A percentile compares a stretch with the other conserved stretches of the same genome.
phyloP scores from a whole-genome alignment of 35 echinoderm and acorn worm genomes.

The Stichopus chloronotus region DNA sequence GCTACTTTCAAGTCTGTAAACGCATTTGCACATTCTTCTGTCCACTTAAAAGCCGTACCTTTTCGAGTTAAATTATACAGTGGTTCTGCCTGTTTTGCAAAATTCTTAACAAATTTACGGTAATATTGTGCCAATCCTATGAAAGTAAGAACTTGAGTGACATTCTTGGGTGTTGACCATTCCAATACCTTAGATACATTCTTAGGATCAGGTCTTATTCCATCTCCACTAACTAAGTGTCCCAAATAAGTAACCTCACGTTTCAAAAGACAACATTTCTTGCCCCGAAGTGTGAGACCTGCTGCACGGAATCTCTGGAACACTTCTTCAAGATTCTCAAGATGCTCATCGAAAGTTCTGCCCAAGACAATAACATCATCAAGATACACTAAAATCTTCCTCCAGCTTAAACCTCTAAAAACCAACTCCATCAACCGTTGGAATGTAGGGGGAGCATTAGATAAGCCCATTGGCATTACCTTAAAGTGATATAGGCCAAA shows the following conservation, averaged over 20 bases:
- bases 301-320: no score
- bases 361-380: no score
- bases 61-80: conserved; percentile 18
- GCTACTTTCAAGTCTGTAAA: conserved; percentile 47
- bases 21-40: conserved; percentile 25
- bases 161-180: conserved; percentile 57
- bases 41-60: background rate
- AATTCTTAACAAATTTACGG: conserved; percentile 59
- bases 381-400: no score
- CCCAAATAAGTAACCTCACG: conserved; percentile 60
- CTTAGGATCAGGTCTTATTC: conserved; percentile 32
- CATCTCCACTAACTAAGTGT: conserved; percentile 40
- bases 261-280: conserved; percentile 66
- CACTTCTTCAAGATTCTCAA: no score
- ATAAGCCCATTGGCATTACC: no score
- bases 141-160: conserved; percentile 57
- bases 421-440: no score
- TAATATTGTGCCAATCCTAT: no score
- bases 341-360: no score
- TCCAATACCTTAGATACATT: conserved; percentile 49
- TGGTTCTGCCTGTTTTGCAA: conserved; percentile 11
- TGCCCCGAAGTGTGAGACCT: conserved; percentile 63
- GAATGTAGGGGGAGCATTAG: no score
- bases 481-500: background rate
- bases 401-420: no score